phyloP scores from a whole-genome alignment of 2,113 vertebrate genomes.

The Odontesthes bonariensis region DNA sequence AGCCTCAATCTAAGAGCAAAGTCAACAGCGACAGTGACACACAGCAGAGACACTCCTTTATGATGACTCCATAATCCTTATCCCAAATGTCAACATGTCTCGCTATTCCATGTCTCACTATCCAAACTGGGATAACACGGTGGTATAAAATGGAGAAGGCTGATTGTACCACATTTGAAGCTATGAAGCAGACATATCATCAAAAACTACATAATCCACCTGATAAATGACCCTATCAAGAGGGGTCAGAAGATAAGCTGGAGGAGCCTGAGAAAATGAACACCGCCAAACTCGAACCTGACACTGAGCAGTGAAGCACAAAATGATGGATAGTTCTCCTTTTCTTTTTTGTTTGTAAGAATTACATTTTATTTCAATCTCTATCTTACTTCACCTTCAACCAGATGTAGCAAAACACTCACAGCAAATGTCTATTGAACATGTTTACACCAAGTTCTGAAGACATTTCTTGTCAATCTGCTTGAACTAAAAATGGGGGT shows the following conservation, averaged over 20 bases:
- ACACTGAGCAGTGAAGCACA: conserved; percentile 19
- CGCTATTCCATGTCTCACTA: conserved; percentile 47
- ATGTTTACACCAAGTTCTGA: background rate
- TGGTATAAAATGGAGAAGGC: conserved; percentile 44
- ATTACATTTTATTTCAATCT: background rate
- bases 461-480: conserved; percentile 22
- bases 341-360: background rate
- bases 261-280: conserved; percentile 59
- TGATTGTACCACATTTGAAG: conserved; percentile 50
- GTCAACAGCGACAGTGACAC: conserved; percentile 72
- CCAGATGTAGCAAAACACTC: background rate
- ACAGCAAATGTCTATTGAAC: background rate
- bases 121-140: conserved; percentile 57
- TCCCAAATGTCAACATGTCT: conserved; percentile 79
- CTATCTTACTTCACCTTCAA: background rate
- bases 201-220: conserved; percentile 66
- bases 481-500: conserved; percentile 15
- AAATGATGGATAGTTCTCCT: background rate
- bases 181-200: conserved; percentile 56
- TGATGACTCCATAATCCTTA: conserved; percentile 76
- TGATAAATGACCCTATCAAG: conserved; percentile 69
- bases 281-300: conserved; percentile 50
- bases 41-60: conserved; percentile 65
- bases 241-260: conserved; percentile 63
- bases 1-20: conserved; percentile 61